These are phyloP conservation scores for Linurgus olivaceus DNA, from an alignment of 2,797 vertebrate genomes.

Conservation along the genomic window DNA sequence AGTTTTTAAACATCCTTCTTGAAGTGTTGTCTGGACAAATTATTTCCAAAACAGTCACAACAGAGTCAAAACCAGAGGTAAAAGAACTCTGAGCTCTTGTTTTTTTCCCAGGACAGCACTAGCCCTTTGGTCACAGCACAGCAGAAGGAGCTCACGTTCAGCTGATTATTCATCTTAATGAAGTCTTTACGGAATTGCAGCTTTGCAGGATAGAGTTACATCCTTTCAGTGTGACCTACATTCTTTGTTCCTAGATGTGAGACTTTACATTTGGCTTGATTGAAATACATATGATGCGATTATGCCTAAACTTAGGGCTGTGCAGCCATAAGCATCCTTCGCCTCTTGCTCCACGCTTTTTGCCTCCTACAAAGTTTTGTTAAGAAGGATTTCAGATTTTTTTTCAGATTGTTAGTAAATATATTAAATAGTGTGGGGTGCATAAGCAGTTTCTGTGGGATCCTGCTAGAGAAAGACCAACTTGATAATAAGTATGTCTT, in stretches of 20 bases:
- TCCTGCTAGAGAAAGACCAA: background rate
- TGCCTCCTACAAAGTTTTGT: background rate
- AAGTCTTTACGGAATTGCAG: slow-evolving; percentile 64
- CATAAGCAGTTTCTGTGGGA: background rate
- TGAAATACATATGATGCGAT: slow-evolving; percentile 24
- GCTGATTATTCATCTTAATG: slow-evolving; percentile 67
- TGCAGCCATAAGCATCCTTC: background rate
- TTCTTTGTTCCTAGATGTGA: slow-evolving; percentile 60
- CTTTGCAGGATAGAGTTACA: slow-evolving; percentile 62
- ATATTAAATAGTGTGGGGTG: background rate
- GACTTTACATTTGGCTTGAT: slow-evolving; percentile 38
- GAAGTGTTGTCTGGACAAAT: slow-evolving; percentile 36
- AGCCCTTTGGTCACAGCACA: slow-evolving; percentile 35
- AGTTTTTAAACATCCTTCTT: slow-evolving; percentile 46
- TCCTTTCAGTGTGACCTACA: slow-evolving; percentile 53
- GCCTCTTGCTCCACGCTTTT: background rate
- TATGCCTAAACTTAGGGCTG: background rate
- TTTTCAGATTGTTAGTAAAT: background rate
- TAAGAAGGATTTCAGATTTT: background rate
- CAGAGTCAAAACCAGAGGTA: slow-evolving; percentile 21
- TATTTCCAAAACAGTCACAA: slow-evolving; percentile 44
- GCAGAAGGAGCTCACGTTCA: slow-evolving; percentile 52
- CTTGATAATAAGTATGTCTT: background rate
- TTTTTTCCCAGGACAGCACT: slow-evolving; percentile 38
- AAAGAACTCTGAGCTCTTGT: background rate